Base-by-base conservation (phyloP, 2,113 vertebrate species). In the Eidolon helvum region DNA sequence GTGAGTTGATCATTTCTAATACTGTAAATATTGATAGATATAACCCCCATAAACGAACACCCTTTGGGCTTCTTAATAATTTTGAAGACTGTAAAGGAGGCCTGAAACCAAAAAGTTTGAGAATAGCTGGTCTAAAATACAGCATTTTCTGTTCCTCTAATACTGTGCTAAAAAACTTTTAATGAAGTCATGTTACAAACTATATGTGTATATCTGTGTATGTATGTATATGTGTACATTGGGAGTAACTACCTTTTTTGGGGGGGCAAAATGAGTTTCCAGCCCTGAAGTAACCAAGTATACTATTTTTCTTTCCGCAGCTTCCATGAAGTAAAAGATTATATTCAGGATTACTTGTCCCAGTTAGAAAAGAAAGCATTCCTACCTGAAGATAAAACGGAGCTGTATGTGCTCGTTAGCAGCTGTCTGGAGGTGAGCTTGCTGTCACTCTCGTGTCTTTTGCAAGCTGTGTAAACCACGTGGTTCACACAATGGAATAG, bases 401-500 rank as follows among this genome's bases (percentile, higher is more conserved):
- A 99, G 59, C 99, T 99, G 40, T 99, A 99, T 96, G 86, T 98
- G 77, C 98, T 99, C 71, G 99, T 99, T 97, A 98, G 99, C 93
- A 99, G 98, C 98, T 99, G 99, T 94, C 97, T 99, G 59, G 99
- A 99, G 99, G 99, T 99, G 96, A 91, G 95, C 61, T 0, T 26
- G 21, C 0, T 26, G 21, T 11, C 48, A 0, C 38, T 4, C 30
- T 2, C 4, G 0, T 18, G 4, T 24, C 75, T 77, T 40, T 63
- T 35, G 63, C 16, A 61, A 78, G 89, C 79, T 16, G 5, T 40
- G 33, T 75, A 69, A 55, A 33, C 14, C 19, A 0, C 14, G 1
- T 16, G 26, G 38, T 14, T 28, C 22, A n/a, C 4, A 15, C 53
- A 1, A 0, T 10, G 69, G 53, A 24, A 40, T 30, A 57, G 9